Evolutionary conservation across 2,797 vertebrate genomes (phyloP).

Genomic region (Eulemur coronatus): DNA sequence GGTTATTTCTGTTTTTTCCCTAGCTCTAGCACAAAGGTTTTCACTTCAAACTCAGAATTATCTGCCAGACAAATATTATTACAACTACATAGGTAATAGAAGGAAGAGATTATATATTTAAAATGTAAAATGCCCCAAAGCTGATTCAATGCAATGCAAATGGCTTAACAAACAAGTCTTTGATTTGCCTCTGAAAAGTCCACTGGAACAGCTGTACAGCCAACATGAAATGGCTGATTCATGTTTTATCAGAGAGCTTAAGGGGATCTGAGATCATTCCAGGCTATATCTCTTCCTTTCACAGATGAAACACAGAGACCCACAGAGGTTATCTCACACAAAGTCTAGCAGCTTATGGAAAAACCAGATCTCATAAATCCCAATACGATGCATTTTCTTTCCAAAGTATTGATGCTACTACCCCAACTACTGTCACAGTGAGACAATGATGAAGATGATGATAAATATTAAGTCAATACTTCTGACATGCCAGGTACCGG

Average conservation of each 20-base stretch:
- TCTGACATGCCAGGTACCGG: not conserved
- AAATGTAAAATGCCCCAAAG: slow-evolving; percentile 28
- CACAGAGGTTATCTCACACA: not conserved
- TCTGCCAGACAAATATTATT: not conserved
- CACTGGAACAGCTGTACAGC: slow-evolving; percentile 2
- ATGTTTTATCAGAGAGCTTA: not conserved
- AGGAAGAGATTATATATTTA: slow-evolving; percentile 7
- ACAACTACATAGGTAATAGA: not conserved
- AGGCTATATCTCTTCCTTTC: not conserved
- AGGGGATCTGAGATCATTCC: not conserved
- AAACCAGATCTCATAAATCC: not conserved
- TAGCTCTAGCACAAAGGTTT: not conserved
- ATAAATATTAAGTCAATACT: not conserved
- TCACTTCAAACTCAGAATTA: slow-evolving; percentile 22
- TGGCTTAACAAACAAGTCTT: slow-evolving; percentile 64
- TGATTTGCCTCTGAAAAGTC: slow-evolving; percentile 43
- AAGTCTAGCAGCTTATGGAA: not conserved
- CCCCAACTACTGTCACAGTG: not conserved
- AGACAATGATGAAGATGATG: not conserved
- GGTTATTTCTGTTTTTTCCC: not conserved
- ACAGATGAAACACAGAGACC: not conserved
- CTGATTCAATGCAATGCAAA: not conserved
- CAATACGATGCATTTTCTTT: not conserved
- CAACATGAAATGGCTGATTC: slow-evolving; percentile 48
- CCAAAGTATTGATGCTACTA: not conserved